These are phyloP conservation scores for Ellobius talpinus DNA, from an alignment of 2,113 vertebrate genomes.

Conservation along the genomic window DNA sequence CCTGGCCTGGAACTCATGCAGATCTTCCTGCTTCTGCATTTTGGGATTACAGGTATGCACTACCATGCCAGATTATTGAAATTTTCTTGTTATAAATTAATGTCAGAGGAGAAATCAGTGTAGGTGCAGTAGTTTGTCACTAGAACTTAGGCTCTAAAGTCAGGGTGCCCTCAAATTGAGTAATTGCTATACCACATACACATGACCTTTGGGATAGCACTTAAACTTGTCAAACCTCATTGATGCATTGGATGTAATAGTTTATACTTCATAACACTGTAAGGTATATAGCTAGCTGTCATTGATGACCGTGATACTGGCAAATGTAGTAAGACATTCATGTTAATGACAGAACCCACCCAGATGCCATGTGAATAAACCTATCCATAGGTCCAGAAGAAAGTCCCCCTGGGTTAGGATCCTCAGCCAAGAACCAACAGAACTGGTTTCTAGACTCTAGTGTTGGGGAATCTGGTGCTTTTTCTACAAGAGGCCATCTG, in stretches of 20 bases:
- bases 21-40: not conserved
- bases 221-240: not conserved
- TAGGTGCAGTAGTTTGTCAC: not conserved
- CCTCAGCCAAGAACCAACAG: not conserved
- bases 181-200: not conserved
- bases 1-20: not conserved
- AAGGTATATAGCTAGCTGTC: not conserved
- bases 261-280: not conserved
- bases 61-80: not conserved
- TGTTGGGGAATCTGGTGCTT: not conserved
- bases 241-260: not conserved
- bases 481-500: not conserved
- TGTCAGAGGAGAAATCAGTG: slow-evolving; percentile 3
- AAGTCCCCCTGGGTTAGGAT: not conserved
- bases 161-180: not conserved
- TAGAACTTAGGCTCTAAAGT: not conserved
- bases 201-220: not conserved
- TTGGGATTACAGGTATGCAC: not conserved
- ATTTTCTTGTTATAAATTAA: slow-evolving; percentile 49
- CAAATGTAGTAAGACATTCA: not conserved
- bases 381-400: not conserved
- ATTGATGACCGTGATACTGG: not conserved
- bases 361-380: not conserved
- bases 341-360: slow-evolving; percentile 1
- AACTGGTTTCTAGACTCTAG: not conserved